Evolutionary conservation across 2,113 vertebrate genomes (phyloP).

Genomic region (Cephalopterus ornatus): DNA sequence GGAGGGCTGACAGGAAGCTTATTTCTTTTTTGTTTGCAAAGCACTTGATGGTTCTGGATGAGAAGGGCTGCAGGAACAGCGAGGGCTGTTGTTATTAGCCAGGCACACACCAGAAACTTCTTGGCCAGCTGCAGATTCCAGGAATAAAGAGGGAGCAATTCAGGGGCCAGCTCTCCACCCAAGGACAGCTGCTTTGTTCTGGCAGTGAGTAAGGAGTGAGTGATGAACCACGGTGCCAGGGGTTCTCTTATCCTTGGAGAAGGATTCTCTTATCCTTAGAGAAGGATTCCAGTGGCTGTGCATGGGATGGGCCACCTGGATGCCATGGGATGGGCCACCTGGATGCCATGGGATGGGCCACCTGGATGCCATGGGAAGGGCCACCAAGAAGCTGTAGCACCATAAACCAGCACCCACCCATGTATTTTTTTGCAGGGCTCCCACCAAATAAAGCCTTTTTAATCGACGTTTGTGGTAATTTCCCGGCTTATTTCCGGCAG

Average conservation of each 20-base stretch:
- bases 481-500: background rate
- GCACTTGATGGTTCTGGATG: background rate
- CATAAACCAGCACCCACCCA: rapidly evolving
- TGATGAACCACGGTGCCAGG: rapidly evolving
- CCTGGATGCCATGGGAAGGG: background rate
- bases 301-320: too few relatives aligned
- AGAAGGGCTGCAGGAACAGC: background rate
- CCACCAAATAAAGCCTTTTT: background rate
- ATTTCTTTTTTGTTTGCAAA: conserved; percentile 42
- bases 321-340: too few relatives aligned
- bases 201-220: background rate
- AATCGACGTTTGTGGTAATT: background rate
- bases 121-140: background rate
- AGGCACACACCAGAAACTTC: background rate
- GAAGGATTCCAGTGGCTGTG: background rate
- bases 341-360: too few relatives aligned
- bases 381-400: background rate
- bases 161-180: background rate
- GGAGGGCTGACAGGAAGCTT: conserved; percentile 5
- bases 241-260: background rate
- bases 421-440: background rate
- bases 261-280: background rate
- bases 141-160: background rate
- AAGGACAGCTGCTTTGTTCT: background rate
- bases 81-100: background rate